Evolutionary conservation across 2,113 vertebrate genomes (phyloP).

Genomic region (Mus pahari): DNA sequence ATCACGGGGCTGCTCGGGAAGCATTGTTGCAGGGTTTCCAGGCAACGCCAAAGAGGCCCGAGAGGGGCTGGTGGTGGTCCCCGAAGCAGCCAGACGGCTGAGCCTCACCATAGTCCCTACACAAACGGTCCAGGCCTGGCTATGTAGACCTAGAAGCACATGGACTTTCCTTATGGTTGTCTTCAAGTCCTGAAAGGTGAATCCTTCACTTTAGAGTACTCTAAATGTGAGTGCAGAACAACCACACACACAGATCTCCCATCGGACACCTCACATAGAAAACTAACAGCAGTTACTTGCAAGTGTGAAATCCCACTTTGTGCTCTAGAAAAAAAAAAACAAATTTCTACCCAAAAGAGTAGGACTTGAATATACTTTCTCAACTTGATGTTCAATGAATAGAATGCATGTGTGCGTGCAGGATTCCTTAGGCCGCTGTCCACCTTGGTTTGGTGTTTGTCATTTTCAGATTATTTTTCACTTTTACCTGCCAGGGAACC

Average conservation of each 20-base stretch:
- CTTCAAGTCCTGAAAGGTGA: background rate
- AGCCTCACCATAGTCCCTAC: background rate
- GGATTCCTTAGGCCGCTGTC: background rate
- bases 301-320: background rate
- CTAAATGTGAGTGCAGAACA: background rate
- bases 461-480: background rate
- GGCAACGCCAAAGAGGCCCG: constrained; percentile 72
- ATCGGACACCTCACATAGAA: background rate
- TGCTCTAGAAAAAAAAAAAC: background rate
- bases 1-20: constrained; percentile 37
- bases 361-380: background rate
- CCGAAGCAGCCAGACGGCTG: constrained; percentile 51
- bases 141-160: accelerated
- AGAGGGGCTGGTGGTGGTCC: background rate
- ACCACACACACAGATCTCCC: background rate
- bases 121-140: background rate
- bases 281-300: background rate
- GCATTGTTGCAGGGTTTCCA: constrained; percentile 77
- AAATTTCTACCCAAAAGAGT: background rate
- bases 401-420: accelerated
- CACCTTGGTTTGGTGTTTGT: background rate
- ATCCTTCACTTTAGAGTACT: background rate
- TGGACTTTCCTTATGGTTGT: background rate
- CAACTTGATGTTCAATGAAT: background rate
- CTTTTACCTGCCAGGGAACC: background rate